Evolutionary conservation across 2,113 vertebrate species (phyloP).

Genomic region (Ictidomys tridecemlineatus): DNA sequence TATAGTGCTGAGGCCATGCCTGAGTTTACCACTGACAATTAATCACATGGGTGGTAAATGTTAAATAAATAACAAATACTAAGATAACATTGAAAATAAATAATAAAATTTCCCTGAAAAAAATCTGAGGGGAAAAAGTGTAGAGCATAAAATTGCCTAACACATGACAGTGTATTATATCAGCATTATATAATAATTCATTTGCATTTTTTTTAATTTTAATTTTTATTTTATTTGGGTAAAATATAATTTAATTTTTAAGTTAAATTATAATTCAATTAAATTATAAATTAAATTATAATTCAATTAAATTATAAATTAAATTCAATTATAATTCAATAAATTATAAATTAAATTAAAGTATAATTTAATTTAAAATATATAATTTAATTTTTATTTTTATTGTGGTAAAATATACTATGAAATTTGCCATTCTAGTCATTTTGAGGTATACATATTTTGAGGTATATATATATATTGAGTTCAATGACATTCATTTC

Average conservation of each 20-base stretch:
- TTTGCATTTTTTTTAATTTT: background rate
- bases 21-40: background rate
- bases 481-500: background rate
- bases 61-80: background rate
- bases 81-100: conserved; percentile 28
- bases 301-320: too few relatives aligned
- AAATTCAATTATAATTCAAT: too few relatives aligned
- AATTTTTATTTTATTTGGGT: background rate
- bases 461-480: background rate
- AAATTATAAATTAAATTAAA: too few relatives aligned
- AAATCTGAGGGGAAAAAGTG: background rate
- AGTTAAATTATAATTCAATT: too few relatives aligned
- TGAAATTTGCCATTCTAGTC: background rate
- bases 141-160: background rate
- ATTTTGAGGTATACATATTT: background rate
- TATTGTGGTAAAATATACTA: background rate
- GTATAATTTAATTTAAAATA: too few relatives aligned
- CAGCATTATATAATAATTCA: background rate
- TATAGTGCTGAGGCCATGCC: background rate
- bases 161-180: background rate
- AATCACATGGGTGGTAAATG: background rate
- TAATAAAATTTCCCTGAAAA: background rate
- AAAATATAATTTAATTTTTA: background rate
- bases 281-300: too few relatives aligned
- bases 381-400: background rate